These are phyloP conservation scores for Cryptoprocta ferox DNA, from an alignment of 2,797 vertebrate species.

Conservation along the genomic window DNA sequence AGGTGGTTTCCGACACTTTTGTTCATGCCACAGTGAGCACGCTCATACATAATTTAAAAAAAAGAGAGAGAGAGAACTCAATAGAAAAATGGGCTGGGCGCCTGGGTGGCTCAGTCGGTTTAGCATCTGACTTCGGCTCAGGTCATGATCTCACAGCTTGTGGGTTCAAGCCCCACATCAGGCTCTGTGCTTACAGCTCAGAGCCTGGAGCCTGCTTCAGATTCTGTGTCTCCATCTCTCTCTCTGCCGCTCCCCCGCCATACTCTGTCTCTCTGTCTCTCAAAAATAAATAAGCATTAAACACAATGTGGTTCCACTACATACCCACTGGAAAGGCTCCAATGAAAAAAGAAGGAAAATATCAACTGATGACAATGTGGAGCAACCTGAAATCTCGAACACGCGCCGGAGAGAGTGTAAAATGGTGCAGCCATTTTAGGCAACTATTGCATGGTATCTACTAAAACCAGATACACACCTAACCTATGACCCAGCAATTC, in stretches of 20 bases:
- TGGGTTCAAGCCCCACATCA: fast-evolving
- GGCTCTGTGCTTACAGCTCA: neutral
- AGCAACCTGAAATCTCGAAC: neutral
- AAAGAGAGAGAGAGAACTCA: too few relatives aligned
- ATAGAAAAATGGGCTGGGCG: too few relatives aligned
- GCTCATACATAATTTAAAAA: neutral
- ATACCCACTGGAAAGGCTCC: neutral
- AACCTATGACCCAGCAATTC: neutral
- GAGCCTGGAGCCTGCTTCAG: neutral
- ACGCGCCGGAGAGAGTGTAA: neutral
- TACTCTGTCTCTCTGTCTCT: neutral
- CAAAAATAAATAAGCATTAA: neutral
- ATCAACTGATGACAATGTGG: too few relatives aligned
- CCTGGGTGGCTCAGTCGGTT: neutral
- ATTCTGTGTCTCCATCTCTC: neutral
- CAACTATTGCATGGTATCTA: neutral
- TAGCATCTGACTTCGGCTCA: neutral
- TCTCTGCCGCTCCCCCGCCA: neutral
- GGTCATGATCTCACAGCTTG: neutral
- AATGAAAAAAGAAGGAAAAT: neutral
- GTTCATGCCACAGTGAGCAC: fast-evolving
- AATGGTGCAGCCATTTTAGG: neutral
- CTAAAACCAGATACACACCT: neutral
- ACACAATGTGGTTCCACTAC: neutral
- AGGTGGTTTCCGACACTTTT: neutral